Base-by-base conservation (phyloP, 2,797 vertebrate genomes). In the Florisuga fusca region DNA sequence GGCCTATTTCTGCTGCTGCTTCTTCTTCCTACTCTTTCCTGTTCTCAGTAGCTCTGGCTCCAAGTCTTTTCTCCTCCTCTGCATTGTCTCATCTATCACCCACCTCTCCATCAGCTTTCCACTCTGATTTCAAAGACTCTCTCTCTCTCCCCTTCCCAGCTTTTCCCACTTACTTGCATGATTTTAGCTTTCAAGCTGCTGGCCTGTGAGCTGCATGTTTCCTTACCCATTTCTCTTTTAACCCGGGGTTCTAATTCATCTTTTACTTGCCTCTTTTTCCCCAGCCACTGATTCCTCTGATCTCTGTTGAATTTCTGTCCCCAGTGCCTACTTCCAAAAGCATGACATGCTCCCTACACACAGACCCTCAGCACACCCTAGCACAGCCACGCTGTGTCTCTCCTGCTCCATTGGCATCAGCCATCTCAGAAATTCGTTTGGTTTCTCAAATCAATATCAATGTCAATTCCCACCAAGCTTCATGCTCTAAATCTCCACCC, bases 11-110 rank as follows among this genome's bases (percentile, higher is more conserved):
- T 94, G 59, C 74, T 82, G 73, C 74, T 96, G 88, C 85, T 93
- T 51, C 67, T 88, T 87, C 92, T 89, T 95, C 90, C 93, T 93
- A 82, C 90, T 94, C 83, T 41, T 88, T 86, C 85, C 83, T 90
- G 76, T 81, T 94, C 83, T 62, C 38, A 64, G 58, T 12, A 93
- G 62, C 48, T 89, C 64, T 84, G 90, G 64, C 73, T 93, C 21
- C 62, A 84, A 38, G 43, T 88, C 67, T 78, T 75, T 86, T 84
- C 69, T 76, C 83, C 87, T 91, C 73, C 77, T 95, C 92, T 93
- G 88, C 72, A 54, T 82, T 87, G 81, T 95, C 92, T 95, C 81
- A 90, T 72, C 64, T 91, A 62, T 84, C 93, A 95, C 91, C 57
- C 71, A 74, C 76, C 77, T 83, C 69, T 81, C 73, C 61, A 69